phyloP scores from a whole-genome alignment of 2,113 vertebrate genomes.

The Dicaeum eximium region DNA sequence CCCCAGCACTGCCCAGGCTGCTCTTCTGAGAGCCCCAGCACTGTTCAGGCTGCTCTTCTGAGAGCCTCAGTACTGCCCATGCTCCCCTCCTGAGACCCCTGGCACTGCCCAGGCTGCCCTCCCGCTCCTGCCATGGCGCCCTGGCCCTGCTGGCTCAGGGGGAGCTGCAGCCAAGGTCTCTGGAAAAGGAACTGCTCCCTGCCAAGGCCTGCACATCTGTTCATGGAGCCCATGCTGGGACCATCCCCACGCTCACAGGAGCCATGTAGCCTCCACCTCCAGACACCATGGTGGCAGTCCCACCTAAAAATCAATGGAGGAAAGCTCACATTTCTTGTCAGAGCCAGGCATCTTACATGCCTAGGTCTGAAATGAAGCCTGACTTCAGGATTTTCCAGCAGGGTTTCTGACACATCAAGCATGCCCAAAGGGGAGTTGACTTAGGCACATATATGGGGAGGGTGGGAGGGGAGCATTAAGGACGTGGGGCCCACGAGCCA shows the following conservation, averaged over 20 bases:
- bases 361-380: background rate
- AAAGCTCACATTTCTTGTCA: background rate
- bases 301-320: background rate
- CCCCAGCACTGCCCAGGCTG: rapidly evolving
- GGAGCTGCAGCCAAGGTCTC: background rate
- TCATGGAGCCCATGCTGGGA: background rate
- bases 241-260: rapidly evolving
- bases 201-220: background rate
- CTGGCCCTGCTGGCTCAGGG: background rate
- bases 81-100: background rate
- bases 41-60: rapidly evolving
- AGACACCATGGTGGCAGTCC: background rate
- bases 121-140: background rate
- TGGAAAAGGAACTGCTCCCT: background rate
- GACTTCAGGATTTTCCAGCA: background rate
- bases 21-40: background rate
- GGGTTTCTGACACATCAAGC: background rate
- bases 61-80: background rate
- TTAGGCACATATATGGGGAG: background rate
- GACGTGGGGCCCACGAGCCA: background rate
- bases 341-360: background rate
- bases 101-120: background rate
- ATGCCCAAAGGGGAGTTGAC: background rate
- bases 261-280: background rate
- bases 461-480: background rate